Conservation (phyloP, 2,797 vertebrate genomes). For the Trachurus trachurus region DNA sequence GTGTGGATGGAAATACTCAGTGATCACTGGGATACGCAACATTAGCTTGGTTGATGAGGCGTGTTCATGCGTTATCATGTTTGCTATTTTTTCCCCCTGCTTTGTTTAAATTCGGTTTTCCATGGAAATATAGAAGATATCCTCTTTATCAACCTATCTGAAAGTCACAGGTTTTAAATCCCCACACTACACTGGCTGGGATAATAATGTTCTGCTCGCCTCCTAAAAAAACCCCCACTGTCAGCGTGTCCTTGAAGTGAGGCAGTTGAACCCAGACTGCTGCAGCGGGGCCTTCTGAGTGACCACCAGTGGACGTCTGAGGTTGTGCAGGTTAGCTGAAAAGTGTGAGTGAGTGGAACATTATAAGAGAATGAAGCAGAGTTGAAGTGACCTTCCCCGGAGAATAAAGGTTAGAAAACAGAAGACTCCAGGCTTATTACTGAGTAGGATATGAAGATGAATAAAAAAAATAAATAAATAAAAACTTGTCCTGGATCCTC, state of each 20-base stretch:
- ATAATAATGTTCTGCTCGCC: slow-evolving; percentile 15
- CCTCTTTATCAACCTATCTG: slow-evolving; percentile 26
- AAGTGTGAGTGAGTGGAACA: slow-evolving; percentile 43
- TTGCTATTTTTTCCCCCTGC: slow-evolving; percentile 16
- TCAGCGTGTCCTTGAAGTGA: slow-evolving; percentile 27
- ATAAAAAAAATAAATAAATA: slow-evolving; percentile 45
- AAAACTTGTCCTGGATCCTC: slow-evolving; percentile 68
- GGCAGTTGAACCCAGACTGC: neutral
- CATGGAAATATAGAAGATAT: slow-evolving; percentile 35
- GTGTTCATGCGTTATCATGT: slow-evolving; percentile 23
- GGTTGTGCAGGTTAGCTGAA: slow-evolving; percentile 25
- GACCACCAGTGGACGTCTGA: slow-evolving; percentile 18
- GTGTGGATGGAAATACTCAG: slow-evolving; percentile 39
- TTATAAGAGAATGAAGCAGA: slow-evolving; percentile 37
- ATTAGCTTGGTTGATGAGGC: slow-evolving; percentile 57
- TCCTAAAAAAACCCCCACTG: slow-evolving; percentile 18
- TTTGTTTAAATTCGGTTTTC: slow-evolving; percentile 43
- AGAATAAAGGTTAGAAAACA: slow-evolving; percentile 71
- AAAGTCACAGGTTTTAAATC: slow-evolving; percentile 35
- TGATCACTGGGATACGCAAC: slow-evolving; percentile 37
- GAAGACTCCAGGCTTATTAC: slow-evolving; percentile 59
- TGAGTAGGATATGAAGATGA: slow-evolving; percentile 63
- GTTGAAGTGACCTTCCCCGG: slow-evolving; percentile 62
- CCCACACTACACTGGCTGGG: slow-evolving; percentile 13
- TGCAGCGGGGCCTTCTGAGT: slow-evolving; percentile 14